Conservation (phyloP, 2,888 invertebrate genomes). For the Ischnura elegans region DNA sequence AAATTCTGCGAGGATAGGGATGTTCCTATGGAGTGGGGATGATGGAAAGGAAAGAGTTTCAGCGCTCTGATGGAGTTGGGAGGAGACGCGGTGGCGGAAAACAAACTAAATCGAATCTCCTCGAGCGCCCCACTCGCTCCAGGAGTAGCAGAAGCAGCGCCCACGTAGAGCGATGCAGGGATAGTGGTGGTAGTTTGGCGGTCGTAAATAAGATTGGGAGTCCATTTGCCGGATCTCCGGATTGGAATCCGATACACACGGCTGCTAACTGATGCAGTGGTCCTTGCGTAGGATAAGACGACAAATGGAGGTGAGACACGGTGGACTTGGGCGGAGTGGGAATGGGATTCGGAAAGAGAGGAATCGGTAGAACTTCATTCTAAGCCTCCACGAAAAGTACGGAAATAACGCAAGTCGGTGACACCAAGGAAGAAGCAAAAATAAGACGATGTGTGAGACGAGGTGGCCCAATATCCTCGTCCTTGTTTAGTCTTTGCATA, state of each 20-base stretch:
- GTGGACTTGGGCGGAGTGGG: neutral
- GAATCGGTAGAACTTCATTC: no score
- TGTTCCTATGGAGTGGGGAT: neutral
- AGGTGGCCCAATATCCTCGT: no score
- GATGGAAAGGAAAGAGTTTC: neutral
- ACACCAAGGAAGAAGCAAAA: no score
- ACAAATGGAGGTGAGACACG: neutral
- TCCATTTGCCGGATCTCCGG: constrained; percentile 33
- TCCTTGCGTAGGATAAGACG: neutral
- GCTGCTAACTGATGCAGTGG: constrained; percentile 60
- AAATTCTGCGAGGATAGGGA: neutral
- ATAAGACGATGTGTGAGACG: no score
- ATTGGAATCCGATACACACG: constrained; percentile 65
- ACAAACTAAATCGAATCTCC: constrained; percentile 51
- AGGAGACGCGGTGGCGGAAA: neutral
- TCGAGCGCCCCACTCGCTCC: neutral
- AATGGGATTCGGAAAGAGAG: neutral
- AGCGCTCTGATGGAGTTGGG: neutral
- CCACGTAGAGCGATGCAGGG: neutral
- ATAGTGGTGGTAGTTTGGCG: constrained; percentile 15
- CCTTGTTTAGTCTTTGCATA: no score
- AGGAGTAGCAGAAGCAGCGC: neutral
- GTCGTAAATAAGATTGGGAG: constrained; percentile 61
- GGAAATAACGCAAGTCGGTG: no score
- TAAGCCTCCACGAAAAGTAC: no score